Base-by-base conservation (phyloP, 2,113 vertebrate species). In the Rhombomys opimus region DNA sequence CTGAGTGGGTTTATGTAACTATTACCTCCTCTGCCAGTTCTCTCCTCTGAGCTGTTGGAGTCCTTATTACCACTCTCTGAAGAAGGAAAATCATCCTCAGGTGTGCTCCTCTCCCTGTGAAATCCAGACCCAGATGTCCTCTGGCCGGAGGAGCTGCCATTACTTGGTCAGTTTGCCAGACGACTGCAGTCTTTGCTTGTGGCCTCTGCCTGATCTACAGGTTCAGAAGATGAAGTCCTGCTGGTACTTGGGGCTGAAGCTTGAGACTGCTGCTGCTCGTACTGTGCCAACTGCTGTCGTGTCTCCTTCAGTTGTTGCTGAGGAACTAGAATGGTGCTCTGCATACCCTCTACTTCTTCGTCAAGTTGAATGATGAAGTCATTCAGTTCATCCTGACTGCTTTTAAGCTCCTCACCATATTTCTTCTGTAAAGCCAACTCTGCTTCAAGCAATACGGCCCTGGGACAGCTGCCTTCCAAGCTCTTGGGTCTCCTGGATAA, bases 401-500 rank as follows among this genome's bases (percentile, higher is more conserved):
- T 99, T 98, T 99, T 99, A 95, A 99, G 99, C 98, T 99, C 99
- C 98, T 99, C 99, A 96, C 99, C 99, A 99, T 99, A 99, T 98
- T 99, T 99, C 99, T 99, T 99, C 99, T 99, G 99, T 97, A 99
- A 99, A 97, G 99, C 99, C 98, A 99, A 98, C 98, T 99, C 99
- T 87, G 99, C 99, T 99, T 99, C 99, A 98, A 99, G 99, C 99
- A 98, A 99, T 99, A 96, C 99, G 99, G 96, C 99, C 99, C 99
- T 99, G 99, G 98, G 99, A 99, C 97, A 99, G 99, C 99, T 99
- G 99, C 98, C 99, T 99, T 97, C 99, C 99, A 98, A 99, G 98
- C 98, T 99, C 99, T 99, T 99, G 99, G 98, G 99, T 99, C 98
- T 99, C 99, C 99, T 99, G 99, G 99, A 99, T 99, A 99, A 99